Evolutionary conservation across 1,140 invertebrate species (phyloP).

Genomic region (Zaprionus capensis): DNA sequence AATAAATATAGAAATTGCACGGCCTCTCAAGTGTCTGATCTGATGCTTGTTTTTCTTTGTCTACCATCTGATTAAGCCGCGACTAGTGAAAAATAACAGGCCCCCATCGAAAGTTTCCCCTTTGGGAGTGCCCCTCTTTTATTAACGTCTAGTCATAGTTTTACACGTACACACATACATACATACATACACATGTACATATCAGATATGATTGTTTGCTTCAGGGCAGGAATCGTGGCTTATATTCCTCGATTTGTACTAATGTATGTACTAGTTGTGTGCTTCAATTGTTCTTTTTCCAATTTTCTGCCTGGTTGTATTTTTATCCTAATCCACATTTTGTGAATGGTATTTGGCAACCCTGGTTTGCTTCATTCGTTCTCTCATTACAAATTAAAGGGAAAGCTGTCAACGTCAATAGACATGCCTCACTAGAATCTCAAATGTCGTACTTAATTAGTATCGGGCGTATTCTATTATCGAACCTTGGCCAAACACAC

Average conservation of each 20-base stretch:
- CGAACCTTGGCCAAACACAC: background rate
- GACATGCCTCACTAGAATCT: background rate
- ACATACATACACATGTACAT: background rate
- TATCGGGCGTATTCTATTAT: conserved; percentile 16
- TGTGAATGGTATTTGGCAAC: too few species aligned
- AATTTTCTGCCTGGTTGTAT: too few species aligned
- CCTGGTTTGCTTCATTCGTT: background rate
- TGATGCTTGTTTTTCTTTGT: conserved; percentile 28
- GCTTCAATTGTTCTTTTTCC: too few species aligned
- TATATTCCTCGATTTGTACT: too few species aligned
- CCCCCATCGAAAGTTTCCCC: conserved; percentile 12
- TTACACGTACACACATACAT: background rate
- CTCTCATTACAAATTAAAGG: conserved; percentile 18
- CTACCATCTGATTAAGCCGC: conserved; percentile 45
- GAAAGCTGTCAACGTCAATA: conserved; percentile 17
- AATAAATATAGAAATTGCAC: conserved; percentile 63
- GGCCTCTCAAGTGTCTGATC: conserved; percentile 38
- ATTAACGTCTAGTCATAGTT: background rate
- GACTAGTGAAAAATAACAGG: conserved; percentile 46
- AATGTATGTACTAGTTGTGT: too few species aligned
- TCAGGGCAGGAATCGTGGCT: too few species aligned
- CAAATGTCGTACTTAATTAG: background rate
- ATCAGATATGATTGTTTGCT: background rate
- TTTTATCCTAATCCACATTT: too few species aligned
- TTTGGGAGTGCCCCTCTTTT: conserved; percentile 3